A percentile compares a stretch with the other conserved stretches of the same genome.
Evolutionary conservation across 2,888 invertebrate genomes (phyloP).

Genomic region (Cenopis cana): DNA sequence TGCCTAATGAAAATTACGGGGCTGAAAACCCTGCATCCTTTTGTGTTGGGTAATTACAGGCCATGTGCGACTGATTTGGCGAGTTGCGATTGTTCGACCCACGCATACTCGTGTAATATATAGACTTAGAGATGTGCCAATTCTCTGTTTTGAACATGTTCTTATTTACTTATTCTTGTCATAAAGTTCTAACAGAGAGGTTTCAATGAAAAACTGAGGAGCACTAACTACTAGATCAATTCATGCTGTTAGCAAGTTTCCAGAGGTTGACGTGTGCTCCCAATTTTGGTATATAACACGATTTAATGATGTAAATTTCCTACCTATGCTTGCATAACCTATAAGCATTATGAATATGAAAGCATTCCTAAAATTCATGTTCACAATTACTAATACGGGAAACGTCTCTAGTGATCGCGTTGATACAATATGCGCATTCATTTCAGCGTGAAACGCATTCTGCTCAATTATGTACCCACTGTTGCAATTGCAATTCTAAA

Average conservation of each 20-base stretch:
- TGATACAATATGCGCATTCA: conserved; percentile 34
- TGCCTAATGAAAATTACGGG: not conserved
- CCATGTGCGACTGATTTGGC: conserved; percentile 53
- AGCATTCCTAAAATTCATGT: not conserved
- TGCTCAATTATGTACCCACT: conserved; percentile 27
- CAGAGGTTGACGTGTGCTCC: too few relatives aligned
- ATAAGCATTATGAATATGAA: not conserved
- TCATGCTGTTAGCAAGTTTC: not conserved
- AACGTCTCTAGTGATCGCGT: conserved; percentile 10
- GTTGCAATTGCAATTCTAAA: conserved; percentile 24
- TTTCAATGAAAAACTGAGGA: too few relatives aligned
- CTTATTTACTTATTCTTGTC: too few relatives aligned
- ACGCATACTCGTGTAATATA: conserved; percentile 58
- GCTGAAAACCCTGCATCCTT: not conserved
- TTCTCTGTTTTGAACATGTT: conserved; percentile 46
- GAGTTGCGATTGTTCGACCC: conserved; percentile 53
- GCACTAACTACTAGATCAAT: not conserved
- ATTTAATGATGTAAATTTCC: too few relatives aligned
- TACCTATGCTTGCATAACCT: not conserved
- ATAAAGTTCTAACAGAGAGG: too few relatives aligned
- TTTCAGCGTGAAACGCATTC: conserved; percentile 36
- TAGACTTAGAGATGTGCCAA: conserved; percentile 61
- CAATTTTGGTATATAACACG: too few relatives aligned
- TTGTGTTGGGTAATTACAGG: not conserved
- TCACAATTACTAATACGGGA: not conserved